Base-by-base conservation (phyloP, 1,140 invertebrate species). In the Nephila pilipes region DNA sequence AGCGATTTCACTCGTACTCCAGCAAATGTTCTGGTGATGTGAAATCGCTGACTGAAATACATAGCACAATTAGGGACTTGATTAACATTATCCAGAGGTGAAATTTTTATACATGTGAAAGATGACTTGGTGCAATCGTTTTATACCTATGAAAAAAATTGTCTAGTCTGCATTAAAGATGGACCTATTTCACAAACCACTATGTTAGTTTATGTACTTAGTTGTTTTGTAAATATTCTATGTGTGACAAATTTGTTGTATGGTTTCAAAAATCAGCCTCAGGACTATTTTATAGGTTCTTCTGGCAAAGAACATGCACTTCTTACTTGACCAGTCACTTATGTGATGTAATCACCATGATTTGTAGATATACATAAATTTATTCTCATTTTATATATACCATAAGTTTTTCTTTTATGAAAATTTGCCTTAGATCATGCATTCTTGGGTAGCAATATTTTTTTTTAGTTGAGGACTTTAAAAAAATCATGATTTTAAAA, bases 41-140 rank as follows among this genome's bases (percentile, higher is more conserved):
- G 96, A 97, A 94, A 94, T 95, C 97, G 92, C 96, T 97, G 55
- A 96, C 96, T 94, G 97, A 98, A 94, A 96, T 98, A 93, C 97
- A 97, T 87, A 97, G 97, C 94, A 97, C 97, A 69, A 97, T 98
- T 93, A 97, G 97, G 94, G 97, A 98, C 95, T 97, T 98, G 60
- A 96, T 97, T 81, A 97, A 97, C 95, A 97, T 97, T 91, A 96
- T 98, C 95, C 97, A 97, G 95, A 97, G 97, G 96, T 98, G 92
- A 93, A 93, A 93, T 92, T 87, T 85, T 92, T 79, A 69, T 85
- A 83, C 46, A 25, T 55, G 81, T 75, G 60, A 38, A 65, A 85
- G 25, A 87, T 69, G 80, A 85, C 83, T 69, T 69, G 91, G 91
- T 93, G 91, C 91, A 93, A 93, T 93, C 91, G 91, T 93, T 93